Base-by-base conservation (phyloP, 2,797 vertebrate species). In the Anguilla pacifica region DNA sequence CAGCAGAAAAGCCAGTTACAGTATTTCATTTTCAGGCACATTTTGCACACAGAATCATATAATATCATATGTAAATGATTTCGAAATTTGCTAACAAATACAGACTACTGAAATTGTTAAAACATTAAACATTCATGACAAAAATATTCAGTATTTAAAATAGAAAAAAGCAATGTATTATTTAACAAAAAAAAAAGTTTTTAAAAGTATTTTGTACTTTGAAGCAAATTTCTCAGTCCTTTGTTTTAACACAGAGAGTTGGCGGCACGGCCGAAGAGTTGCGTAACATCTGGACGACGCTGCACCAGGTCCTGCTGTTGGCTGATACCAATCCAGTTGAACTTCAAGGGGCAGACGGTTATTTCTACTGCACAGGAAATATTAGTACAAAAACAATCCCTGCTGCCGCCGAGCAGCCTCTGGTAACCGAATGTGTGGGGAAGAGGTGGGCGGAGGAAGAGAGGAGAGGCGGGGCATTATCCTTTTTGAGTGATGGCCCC, bases 221-320 rank as follows among this genome's bases (percentile, higher is more conserved):
- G 74, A 86, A 83, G 74, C 67, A 51, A 77, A 77, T 77, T 13
- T 77, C 7, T 77, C 72, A 77, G 72, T 77, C 72, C 72, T 35
- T 39, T 35, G 35, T 28, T 39, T 39, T 77, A 77, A 77, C 7
- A 51, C 1, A 51, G 25, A 43, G 43, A 82, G 79, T 43, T n/a
- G 17, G 17, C 25, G 31, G 22, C 79, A 19, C 39, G 13, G 15
- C 17, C 35, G 10, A 82, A 25, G 46, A 82, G 25, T 88, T 91
- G 86, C 85, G 39, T 81, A 93, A 91, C 86, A 90, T 59, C 6
- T 11, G 89, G 89, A 86, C 83, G 77, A 90, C 89, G 91, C 92
- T 88, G 84, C 70, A 43, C 90, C 82, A 72, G 90, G 25, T 89
- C 91, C 90, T 55, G 85, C 82, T 35, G 57, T 88, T 89, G 91